Conservation (phyloP, 2,113 vertebrate genomes). For the Microcebus lehilahytsara region DNA sequence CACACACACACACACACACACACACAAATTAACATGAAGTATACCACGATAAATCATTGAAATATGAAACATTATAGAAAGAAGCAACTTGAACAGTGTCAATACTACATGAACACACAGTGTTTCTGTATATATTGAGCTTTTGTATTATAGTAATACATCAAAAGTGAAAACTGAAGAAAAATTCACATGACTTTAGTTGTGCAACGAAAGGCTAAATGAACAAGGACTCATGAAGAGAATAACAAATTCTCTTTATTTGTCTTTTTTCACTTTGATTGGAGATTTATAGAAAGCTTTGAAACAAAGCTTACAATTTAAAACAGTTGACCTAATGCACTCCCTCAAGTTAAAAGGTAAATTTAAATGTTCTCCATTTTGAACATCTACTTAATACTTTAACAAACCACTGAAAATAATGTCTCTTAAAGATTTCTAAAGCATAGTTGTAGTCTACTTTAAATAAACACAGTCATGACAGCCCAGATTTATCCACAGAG, state of each 20-base stretch:
- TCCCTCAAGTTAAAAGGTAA: background rate
- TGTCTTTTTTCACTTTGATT: background rate
- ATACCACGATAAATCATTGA: background rate
- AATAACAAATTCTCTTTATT: background rate
- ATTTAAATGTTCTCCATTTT: background rate
- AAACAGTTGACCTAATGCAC: background rate
- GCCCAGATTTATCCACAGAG: background rate
- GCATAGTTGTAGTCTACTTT: background rate
- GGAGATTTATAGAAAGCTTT: background rate
- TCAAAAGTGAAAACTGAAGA: background rate
- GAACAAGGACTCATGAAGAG: background rate
- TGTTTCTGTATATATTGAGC: background rate
- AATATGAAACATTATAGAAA: background rate
- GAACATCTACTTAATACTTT: background rate
- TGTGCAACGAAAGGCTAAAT: background rate
- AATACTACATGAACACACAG: background rate
- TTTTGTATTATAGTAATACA: background rate
- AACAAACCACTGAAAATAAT: background rate
- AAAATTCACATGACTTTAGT: background rate
- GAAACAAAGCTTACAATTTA: background rate
- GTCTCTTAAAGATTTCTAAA: background rate
- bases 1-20: background rate
- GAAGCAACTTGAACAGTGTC: background rate
- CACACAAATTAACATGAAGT: background rate
- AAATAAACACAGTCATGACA: background rate